Evolutionary conservation across 2,888 invertebrate species (phyloP).

Genomic region (Zygothrica quintamaculata): DNA sequence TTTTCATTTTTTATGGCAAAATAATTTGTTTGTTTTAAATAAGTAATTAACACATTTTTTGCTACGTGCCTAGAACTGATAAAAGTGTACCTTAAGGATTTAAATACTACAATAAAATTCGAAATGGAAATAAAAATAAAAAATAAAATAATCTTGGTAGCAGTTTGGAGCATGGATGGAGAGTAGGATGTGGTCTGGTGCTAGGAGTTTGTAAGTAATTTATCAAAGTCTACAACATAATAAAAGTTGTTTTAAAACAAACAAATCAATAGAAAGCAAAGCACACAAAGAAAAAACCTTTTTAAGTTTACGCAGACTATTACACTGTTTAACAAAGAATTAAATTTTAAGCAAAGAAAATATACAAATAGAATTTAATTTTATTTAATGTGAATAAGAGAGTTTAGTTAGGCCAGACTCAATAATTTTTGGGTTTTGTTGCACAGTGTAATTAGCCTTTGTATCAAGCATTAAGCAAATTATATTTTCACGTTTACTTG

Average conservation of each 20-base stretch:
- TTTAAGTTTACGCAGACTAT: slow-evolving; percentile 22
- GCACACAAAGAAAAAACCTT: slow-evolving; percentile 56
- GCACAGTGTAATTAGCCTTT: slow-evolving; percentile 43
- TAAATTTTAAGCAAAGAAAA: not conserved
- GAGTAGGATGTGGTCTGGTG: slow-evolving; percentile 33
- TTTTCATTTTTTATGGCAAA: slow-evolving; percentile 27
- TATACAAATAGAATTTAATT: slow-evolving; percentile 12
- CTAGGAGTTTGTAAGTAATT: slow-evolving; percentile 11
- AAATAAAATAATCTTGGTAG: too few relatives aligned
- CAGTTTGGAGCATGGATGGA: slow-evolving; percentile 12
- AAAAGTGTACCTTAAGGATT: slow-evolving; percentile 40
- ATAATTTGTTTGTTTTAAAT: slow-evolving; percentile 78
- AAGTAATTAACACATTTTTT: slow-evolving; percentile 20
- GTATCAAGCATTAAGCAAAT: slow-evolving; percentile 48
- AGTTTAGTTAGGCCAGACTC: slow-evolving; percentile 2
- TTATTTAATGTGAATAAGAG: slow-evolving; percentile 2
- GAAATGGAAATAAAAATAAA: too few relatives aligned
- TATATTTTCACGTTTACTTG: slow-evolving; percentile 64
- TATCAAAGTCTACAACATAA: slow-evolving; percentile 53
- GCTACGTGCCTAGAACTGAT: slow-evolving; percentile 61
- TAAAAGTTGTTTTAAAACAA: slow-evolving; percentile 74
- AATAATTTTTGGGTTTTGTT: slow-evolving; percentile 33
- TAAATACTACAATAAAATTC: slow-evolving; percentile 34
- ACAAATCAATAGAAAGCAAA: slow-evolving; percentile 72
- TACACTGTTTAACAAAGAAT: slow-evolving; percentile 41